Conservation (phyloP, 2,797 vertebrate species). For the Diplodus sargus region DNA sequence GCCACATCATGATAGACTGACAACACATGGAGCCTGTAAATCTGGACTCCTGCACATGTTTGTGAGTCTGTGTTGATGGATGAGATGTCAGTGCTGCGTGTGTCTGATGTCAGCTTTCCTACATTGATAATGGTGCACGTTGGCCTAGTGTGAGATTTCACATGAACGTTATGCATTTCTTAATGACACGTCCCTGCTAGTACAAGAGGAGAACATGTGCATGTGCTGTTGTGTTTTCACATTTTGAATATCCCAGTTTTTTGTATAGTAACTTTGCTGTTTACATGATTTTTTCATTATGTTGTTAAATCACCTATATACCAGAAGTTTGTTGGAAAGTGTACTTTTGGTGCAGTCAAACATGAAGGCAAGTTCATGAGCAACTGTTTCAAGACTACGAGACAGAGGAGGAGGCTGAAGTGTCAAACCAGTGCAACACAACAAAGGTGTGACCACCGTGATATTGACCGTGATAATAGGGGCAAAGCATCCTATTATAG, state of each 20-base stretch:
- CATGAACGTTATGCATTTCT: conserved; percentile 42
- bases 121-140: conserved; percentile 52
- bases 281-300: conserved; percentile 5
- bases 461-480: conserved; percentile 58
- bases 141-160: conserved; percentile 56
- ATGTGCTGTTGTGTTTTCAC: conserved; percentile 19
- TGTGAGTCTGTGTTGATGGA: conserved; percentile 60
- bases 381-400: not conserved
- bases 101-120: conserved; percentile 52
- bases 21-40: conserved; percentile 71
- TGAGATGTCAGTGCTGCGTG: conserved; percentile 47
- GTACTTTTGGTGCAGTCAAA: not conserved
- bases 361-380: not conserved
- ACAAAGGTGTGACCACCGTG: conserved; percentile 57
- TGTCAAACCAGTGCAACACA: conserved; percentile 11
- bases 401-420: conserved; percentile 34
- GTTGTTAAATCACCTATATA: not conserved
- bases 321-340: not conserved
- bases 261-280: not conserved
- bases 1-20: conserved; percentile 49
- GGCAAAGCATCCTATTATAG: conserved; percentile 68
- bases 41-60: conserved; percentile 24
- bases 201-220: not conserved
- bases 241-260: conserved; percentile 2
- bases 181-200: conserved; percentile 28